Evolutionary conservation across 2,888 invertebrate species (phyloP), one percentile per base, ranked within the genome.

Genomic region (Lucinisca nassula): DNA sequence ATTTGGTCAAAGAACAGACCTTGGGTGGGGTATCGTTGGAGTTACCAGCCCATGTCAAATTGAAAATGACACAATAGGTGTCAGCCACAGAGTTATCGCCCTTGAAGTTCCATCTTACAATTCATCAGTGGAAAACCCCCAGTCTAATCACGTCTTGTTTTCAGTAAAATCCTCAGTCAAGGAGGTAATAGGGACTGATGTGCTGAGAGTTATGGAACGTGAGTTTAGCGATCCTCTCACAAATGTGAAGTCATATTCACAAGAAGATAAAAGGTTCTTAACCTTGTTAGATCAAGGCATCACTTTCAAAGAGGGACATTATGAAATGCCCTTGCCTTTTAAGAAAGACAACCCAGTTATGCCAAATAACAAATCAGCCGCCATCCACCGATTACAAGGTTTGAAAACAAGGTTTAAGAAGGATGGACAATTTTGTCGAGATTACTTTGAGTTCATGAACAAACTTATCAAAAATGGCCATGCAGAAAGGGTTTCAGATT

Each of bases 21-120:
- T 82, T 61, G 67, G 76, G 21, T 82, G 82, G 75, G 37, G 61
- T 35, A 75, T 76, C 38, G 67, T 76, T 75, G 82, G 67, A 17
- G 67, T 82, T 58, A 24, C 2, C 30, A 24, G 38, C 14, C 10
- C n/a, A 8, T 24, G 27, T 58, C 58, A 58, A 58, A 14, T 61
- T 37, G 51, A 61, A 10, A 8, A 12, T 17, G 78, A 78, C 35
- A 27, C 32, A n/a, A 32, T 78, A 27, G 78, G 78, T 58, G 37
- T 78, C 14, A 78, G 78, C 55, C 78, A 78, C 35, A 55, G 61
- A 10, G 61, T 78, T n/a, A 21, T 78, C 8, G 78, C 35, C 2
- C 37, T 51, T n/a, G 38, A 78, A 14, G 38, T 58, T 55, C 24
- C 24, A 21, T 58, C 78, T 58, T 49, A 24, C 58, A 24, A 45